Conservation (phyloP, 2,888 invertebrate genomes). For the Euspilapteryx auroguttella region DNA sequence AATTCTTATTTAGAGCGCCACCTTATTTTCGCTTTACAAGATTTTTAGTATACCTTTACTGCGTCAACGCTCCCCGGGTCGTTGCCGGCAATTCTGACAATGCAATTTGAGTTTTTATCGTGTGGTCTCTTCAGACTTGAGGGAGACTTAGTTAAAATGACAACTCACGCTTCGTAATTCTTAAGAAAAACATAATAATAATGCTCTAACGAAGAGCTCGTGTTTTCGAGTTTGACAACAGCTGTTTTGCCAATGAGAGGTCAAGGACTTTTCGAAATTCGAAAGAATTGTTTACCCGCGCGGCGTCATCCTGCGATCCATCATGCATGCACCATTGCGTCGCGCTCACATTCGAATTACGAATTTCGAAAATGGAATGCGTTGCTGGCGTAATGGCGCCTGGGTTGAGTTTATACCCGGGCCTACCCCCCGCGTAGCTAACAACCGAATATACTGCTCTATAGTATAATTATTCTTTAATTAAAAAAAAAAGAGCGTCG, state of each 20-base stretch:
- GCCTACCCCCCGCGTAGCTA: slow-evolving; percentile 28
- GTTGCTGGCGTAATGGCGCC: slow-evolving; percentile 42
- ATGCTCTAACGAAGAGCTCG: too few species aligned
- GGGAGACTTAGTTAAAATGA: too few species aligned
- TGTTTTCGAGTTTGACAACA: too few species aligned
- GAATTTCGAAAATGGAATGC: slow-evolving; percentile 47
- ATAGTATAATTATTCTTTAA: slow-evolving; percentile 29
- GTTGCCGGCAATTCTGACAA: slow-evolving; percentile 29
- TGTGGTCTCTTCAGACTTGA: too few species aligned
- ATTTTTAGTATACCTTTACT: slow-evolving; percentile 59
- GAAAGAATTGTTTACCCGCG: slow-evolving; percentile 26
- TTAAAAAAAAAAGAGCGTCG: slow-evolving; percentile 36
- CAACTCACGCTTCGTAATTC: too few species aligned
- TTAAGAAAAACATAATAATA: slow-evolving; percentile 4
- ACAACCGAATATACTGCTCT: slow-evolving; percentile 12
- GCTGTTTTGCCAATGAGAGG: slow-evolving; percentile 19
- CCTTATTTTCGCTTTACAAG: slow-evolving; percentile 56
- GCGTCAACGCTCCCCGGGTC: slow-evolving; percentile 32
- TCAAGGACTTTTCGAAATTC: slow-evolving; percentile 43
- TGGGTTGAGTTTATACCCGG: slow-evolving; percentile 33
- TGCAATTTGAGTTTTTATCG: slow-evolving; percentile 36
- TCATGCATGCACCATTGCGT: slow-evolving; percentile 57
- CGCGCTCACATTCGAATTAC: slow-evolving; percentile 50
- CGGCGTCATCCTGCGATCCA: slow-evolving; percentile 52
- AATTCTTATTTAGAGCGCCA: slow-evolving; percentile 58